These are phyloP conservation scores for Triops cancriformis DNA, from an alignment of 1,140 invertebrate species.

Conservation along the genomic window DNA sequence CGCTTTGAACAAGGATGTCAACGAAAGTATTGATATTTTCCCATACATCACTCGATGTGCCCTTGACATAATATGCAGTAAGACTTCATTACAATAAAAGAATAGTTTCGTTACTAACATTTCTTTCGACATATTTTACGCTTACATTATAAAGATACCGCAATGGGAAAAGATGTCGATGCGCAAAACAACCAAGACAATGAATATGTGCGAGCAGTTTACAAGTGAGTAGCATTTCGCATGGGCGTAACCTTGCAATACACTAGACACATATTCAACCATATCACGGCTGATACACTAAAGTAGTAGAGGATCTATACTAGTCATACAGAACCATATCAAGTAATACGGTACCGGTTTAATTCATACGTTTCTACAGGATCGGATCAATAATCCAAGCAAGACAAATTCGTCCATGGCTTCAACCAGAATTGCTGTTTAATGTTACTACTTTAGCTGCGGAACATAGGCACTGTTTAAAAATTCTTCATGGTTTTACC, in stretches of 20 bases:
- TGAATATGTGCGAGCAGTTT: slow-evolving; percentile 53
- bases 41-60: slow-evolving; percentile 46
- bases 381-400: slow-evolving; percentile 48
- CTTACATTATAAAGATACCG: slow-evolving; percentile 45
- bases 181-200: slow-evolving; percentile 49
- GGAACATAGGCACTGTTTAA: slow-evolving; percentile 51
- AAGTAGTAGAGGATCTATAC: too few relatives aligned
- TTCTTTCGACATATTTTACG: background rate
- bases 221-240: slow-evolving; percentile 38
- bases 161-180: slow-evolving; percentile 57
- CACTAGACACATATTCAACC: too few relatives aligned
- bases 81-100: slow-evolving; percentile 41
- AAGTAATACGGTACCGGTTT: too few relatives aligned
- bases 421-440: slow-evolving; percentile 56
- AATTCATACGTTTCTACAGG: slow-evolving; percentile 37
- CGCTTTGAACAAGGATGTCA: slow-evolving; percentile 27
- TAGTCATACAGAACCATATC: too few relatives aligned
- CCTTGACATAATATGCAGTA: slow-evolving; percentile 52
- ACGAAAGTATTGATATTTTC: slow-evolving; percentile 41
- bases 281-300: too few relatives aligned
- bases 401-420: slow-evolving; percentile 54
- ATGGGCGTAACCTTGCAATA: too few relatives aligned
- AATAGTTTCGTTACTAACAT: background rate
- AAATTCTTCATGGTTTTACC: slow-evolving; percentile 60
- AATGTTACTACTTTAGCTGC: slow-evolving; percentile 47